Evolutionary conservation across 1,140 invertebrate species (phyloP), one percentile per base, ranked within the genome.

Genomic region (Papilio dardanus): DNA sequence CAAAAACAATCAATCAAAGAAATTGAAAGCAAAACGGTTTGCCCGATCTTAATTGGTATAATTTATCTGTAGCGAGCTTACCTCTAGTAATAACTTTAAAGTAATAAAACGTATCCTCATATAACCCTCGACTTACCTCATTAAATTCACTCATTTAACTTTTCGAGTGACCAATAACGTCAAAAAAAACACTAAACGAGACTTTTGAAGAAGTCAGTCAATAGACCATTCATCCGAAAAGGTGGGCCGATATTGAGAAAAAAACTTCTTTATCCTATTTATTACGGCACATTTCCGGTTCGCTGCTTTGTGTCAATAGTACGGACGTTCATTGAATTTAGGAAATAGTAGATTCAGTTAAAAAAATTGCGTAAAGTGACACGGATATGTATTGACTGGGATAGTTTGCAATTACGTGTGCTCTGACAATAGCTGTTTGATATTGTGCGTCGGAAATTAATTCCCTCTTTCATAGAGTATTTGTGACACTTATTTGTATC

Each of bases 241-340:
- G 69, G 71, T 58, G 74, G 67, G 73, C 78, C 66, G 30, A 77
- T 54, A 67, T 40, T 24, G 74, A 58, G 77, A 82, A 83, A 84
- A 78, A 81, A 82, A 50, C 69, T 80, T 81, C 83, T 87, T 81
- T 84, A 88, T 86, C 79, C 62, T 79, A 73, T 73, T 58, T 73
- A 71, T 71, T 71, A 79, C 77, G 82, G 37, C 81, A 78, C 77
- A 80, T 87, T 86, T 88, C 87, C 87, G 87, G 87, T 85, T 83
- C 79, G 79, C 31, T 77, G 83, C 86, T 74, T 87, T 88, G 83
- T 86, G 54, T 54, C 46, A 79, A 78, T 68, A 73, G 71, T 73
- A 73, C 42, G 69, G 74, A 71, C 76, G 62, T 74, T 77, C 58
- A 81, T 83, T 83, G 78, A 80, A 75, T 74, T 73, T 76, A 85